These are phyloP conservation scores for Rhogogaster chlorosoma DNA, from an alignment of 2,888 invertebrate species.

Conservation along the genomic window DNA sequence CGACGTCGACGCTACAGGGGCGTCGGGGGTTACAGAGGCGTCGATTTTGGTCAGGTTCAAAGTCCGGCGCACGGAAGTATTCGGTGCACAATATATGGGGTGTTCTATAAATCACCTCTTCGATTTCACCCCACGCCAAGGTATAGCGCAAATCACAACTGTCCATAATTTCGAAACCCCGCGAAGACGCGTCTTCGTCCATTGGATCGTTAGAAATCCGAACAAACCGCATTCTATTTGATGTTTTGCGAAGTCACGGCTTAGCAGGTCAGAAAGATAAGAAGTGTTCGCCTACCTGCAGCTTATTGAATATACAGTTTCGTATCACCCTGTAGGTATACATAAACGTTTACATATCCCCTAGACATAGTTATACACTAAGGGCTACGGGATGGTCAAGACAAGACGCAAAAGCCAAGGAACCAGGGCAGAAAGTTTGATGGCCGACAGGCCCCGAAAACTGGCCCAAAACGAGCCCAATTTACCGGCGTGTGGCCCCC, in stretches of 20 bases:
- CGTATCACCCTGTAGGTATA: neutral
- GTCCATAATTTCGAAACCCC: neutral
- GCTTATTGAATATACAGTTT: neutral
- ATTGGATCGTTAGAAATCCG: neutral
- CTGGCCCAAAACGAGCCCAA: constrained; percentile 49
- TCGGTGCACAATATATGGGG: constrained; percentile 2
- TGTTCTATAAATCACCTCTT: neutral
- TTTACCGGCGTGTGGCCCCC: constrained; percentile 42
- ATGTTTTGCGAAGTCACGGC: too few relatives aligned
- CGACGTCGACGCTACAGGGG: constrained; percentile 27
- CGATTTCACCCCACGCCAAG: neutral
- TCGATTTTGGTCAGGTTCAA: constrained; percentile 48
- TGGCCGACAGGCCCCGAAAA: constrained; percentile 31
- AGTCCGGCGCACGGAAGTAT: constrained; percentile 37
- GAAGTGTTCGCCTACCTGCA: neutral
- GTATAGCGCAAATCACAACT: neutral
- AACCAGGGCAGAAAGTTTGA: constrained; percentile 45
- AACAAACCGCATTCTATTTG: neutral
- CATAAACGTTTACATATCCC: neutral
- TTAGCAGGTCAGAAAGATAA: too few relatives aligned
- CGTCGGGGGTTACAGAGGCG: constrained; percentile 35
- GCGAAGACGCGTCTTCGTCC: neutral
- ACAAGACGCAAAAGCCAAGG: neutral
- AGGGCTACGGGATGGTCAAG: too few relatives aligned
- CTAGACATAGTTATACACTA: neutral